Evolutionary conservation across 2,113 vertebrate species (phyloP).

Genomic region (Xiphorhynchus elegans): DNA sequence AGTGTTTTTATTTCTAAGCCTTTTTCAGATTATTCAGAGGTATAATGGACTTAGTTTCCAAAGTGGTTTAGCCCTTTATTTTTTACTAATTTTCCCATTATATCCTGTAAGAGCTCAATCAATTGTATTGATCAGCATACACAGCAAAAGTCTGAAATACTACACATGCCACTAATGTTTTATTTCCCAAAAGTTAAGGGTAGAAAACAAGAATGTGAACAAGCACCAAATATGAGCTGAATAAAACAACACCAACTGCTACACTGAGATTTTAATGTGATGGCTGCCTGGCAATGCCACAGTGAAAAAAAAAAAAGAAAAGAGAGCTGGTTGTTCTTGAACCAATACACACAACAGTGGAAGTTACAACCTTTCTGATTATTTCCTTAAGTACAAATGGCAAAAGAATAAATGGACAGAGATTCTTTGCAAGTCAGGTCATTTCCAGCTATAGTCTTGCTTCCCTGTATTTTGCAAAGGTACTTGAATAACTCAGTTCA

Average conservation of each 20-base stretch:
- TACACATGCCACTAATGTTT: neutral
- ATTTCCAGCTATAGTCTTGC: constrained; percentile 17
- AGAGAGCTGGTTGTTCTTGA: neutral
- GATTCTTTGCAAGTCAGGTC: neutral
- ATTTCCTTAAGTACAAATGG: neutral
- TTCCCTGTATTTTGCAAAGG: constrained; percentile 22
- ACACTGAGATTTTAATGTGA: neutral
- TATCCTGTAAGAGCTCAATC: neutral
- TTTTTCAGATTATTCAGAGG: neutral
- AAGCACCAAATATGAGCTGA: neutral
- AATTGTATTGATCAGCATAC: neutral
- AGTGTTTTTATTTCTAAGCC: constrained; percentile 19
- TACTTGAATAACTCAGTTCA: neutral
- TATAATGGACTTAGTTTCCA: neutral
- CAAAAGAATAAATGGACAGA: neutral
- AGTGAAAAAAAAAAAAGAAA: neutral
- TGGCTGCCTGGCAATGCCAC: neutral
- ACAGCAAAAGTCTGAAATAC: neutral
- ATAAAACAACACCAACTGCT: neutral
- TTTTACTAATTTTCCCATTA: neutral
- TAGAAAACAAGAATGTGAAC: neutral
- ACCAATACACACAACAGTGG: neutral
- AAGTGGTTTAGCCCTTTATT: neutral
- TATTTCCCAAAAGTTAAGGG: neutral
- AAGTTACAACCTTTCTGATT: neutral